Base-by-base conservation (phyloP, 1,140 invertebrate genomes). In the Drosophila simulans region DNA sequence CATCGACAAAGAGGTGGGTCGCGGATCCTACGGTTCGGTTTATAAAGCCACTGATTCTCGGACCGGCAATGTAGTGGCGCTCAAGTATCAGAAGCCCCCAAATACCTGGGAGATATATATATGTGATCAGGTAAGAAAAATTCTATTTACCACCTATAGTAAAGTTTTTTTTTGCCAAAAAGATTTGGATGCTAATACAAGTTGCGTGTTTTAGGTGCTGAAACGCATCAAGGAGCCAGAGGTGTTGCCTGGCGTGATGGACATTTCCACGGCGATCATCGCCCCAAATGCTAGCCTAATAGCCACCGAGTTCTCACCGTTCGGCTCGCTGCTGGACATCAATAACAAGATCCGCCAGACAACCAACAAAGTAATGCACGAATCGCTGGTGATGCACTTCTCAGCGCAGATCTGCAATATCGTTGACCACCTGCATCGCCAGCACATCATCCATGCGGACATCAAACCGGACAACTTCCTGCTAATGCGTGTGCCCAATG, bases 381-480 rank as follows among this genome's bases (percentile, higher is more conserved):
- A 98, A 91, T 93, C 94, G 43, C 93, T 98, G 48, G 95, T 95
- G 11, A 95, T 97, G 89, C 95, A 96, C 75, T 97, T 98, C 85
- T 96, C 96, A 2, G 95, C 97, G 48, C 97, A 99, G 92, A 96
- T 99, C 92, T 93, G 99, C 55, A 94, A 96, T 58, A 97, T 98
- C 53, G 94, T 99, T 4, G 95, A 97, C 80, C 95, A 98, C 75
- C 93, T 99, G 63, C 98, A 99, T 80, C 95, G 96, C 81, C 96
- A 96, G 80, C 95, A 96, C 92, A 98, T 99, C 58, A 97, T 99
- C 59, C 98, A 99, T 92, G 98, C 96, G 4, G 98, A 99, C 92
- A 97, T 99, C 31, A 99, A 99, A 92, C 98, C 98, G 1, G 98
- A 99, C 89, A 99, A 99, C 93, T 98, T 99, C 92, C 93, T 99